Base-by-base conservation (phyloP, 2,113 vertebrate species). In the Leptobrachium ailaonicum region DNA sequence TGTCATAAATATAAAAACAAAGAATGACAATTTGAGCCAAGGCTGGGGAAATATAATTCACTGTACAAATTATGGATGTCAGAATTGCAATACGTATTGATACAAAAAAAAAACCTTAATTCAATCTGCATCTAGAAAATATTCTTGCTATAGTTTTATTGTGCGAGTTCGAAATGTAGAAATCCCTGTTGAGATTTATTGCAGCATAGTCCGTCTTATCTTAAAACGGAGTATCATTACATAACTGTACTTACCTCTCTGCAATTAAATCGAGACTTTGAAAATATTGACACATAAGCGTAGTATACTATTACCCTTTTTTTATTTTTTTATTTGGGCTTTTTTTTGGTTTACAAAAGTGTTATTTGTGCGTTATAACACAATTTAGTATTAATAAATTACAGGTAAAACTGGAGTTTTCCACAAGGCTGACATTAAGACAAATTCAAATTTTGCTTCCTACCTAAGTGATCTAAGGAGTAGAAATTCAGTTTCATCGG, bases 361-460 rank as follows among this genome's bases (percentile, higher is more conserved):
- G 13, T 8, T 12, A 60, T 60, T 60, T 54, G 63, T 58, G 45
- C 58, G 72, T 71, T 63, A 72, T 71, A 79, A 79, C 72, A 64
- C 60, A 79, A 72, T 73, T 60, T 79, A 56, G 50, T 79, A 68
- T 85, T 84, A 88, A 74, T 70, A 80, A 80, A 80, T 84, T 76
- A 82, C 82, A 94, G 98, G 97, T 93, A 98, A 99, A 94, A 91
- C 80, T 79, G 96, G 98, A 85, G 93, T 95, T 85, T 76, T 85
- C 82, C 80, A 87, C 43, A 97, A 91, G 83, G 90, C 88, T 82
- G 84, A 90, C 62, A 80, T 81, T 44, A 90, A 84, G 85, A 88
- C 86, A 80, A 90, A 92, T 66, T 87, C 91, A 66, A 77, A 79
- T 45, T 92, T 99, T 88, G 94, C 94, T 77, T 95, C 86, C 6